Base-by-base conservation (phyloP, 2,797 vertebrate species). In the Pipistrellus nathusii region DNA sequence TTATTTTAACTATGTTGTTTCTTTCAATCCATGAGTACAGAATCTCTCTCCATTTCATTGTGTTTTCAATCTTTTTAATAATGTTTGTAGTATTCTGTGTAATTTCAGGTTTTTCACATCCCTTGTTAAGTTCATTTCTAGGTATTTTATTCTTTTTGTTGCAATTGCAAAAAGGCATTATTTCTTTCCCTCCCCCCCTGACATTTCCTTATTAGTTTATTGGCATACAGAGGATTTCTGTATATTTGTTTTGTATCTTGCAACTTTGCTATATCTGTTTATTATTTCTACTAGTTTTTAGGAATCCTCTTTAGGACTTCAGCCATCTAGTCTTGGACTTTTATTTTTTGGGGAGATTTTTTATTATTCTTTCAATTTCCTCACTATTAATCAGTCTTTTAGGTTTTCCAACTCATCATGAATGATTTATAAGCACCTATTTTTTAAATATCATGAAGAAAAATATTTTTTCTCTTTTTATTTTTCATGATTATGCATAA, bases 401-500 rank as follows among this genome's bases (percentile, higher is more conserved):
- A 53, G 48, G 35, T 77, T 53, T 77, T 77, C n/a, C n/a, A 77
- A 12, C 32, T 77, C 20, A n/a, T 77, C 32, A 69, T 23, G 48
- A 18, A 69, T 23, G 48, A 77, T 35, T 71, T 15, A 55, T 55
- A 82, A 88, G 6, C 1, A 81, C 21, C 15, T 85, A 59, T 71
- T 92, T 94, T n/a, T 17, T 82, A 69, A 85, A 82, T 6, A 75
- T 30, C 66, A 38, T 10, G 18, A 80, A 87, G 38, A 38, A 86
- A 91, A 85, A 7, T 0, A 3, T 51, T 48, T 85, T 82, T 8
- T 73, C 6, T 4, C 7, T 85, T 62, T 71, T 75, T 72, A 7
- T 62, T 93, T 85, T 93, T 48, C 83, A 2, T 95, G 38, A 76
- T 84, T 93, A 18, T 57, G 71, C 10, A 12, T 81, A 64, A 59